These are phyloP conservation scores for Diplodus puntazzo DNA, from an alignment of 2,797 vertebrate genomes.

Conservation along the genomic window DNA sequence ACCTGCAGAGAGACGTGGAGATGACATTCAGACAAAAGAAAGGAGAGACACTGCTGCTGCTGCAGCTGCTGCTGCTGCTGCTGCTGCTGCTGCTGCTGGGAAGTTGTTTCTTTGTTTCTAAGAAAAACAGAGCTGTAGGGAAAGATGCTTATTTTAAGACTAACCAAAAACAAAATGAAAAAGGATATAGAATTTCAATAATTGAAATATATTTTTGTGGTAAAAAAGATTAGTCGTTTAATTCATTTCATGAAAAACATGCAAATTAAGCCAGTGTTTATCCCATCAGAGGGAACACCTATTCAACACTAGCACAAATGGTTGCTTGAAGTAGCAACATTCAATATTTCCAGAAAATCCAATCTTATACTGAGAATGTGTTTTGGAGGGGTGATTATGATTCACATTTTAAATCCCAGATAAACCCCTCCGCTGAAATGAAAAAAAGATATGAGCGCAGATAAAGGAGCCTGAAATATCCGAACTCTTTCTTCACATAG, in stretches of 20 bases:
- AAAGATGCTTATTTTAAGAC: conserved; percentile 40
- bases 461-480: conserved; percentile 75
- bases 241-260: conserved; percentile 64
- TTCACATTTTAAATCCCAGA: conserved; percentile 79
- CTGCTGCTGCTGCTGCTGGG: conserved; percentile 3
- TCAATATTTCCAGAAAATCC: conserved; percentile 71
- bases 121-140: conserved; percentile 26
- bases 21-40: conserved; percentile 58
- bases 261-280: conserved; percentile 63
- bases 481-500: conserved; percentile 61
- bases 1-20: conserved; percentile 90
- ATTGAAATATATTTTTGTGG: conserved; percentile 55
- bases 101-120: conserved; percentile 29
- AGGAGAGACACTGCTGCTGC: neutral
- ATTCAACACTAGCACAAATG: conserved; percentile 58
- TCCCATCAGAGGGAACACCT: conserved; percentile 56
- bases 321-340: conserved; percentile 67
- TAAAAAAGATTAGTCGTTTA: conserved; percentile 65
- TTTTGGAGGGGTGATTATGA: conserved; percentile 75
- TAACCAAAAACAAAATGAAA: conserved; percentile 39
- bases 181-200: conserved; percentile 48
- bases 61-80: neutral
- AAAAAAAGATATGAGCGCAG: conserved; percentile 74
- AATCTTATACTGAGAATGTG: conserved; percentile 70
- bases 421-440: conserved; percentile 78